phyloP scores from a whole-genome alignment of 1,140 invertebrate genomes.

The Pseudomyrmex pallidus region DNA sequence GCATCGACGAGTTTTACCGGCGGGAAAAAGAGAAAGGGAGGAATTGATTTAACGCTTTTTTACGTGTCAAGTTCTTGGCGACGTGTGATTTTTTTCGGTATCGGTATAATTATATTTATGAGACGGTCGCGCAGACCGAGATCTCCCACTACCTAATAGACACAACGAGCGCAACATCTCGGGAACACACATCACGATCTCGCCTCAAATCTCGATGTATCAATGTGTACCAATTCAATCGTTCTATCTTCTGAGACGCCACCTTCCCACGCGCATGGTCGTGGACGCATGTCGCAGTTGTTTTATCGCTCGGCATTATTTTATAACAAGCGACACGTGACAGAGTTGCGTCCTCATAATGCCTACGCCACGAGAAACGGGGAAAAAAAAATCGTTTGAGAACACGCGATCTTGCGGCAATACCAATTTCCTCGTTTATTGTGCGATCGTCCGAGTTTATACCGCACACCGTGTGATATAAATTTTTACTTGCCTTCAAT shows the following conservation, averaged over 20 bases:
- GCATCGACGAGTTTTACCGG: slow-evolving; percentile 36
- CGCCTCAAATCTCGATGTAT: slow-evolving; percentile 72
- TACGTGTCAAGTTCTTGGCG: slow-evolving; percentile 36
- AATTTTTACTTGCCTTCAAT: too few relatives aligned
- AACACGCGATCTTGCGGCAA: not conserved
- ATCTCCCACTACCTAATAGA: slow-evolving; percentile 68
- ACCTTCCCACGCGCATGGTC: slow-evolving; percentile 70
- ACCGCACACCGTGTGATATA: too few relatives aligned
- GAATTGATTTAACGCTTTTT: slow-evolving; percentile 63
- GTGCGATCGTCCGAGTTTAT: too few relatives aligned
- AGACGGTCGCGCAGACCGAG: slow-evolving; percentile 62
- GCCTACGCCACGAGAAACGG: slow-evolving; percentile 8
- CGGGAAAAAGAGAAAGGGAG: slow-evolving; percentile 32
- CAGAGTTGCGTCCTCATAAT: slow-evolving; percentile 20
- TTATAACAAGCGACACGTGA: slow-evolving; percentile 28
- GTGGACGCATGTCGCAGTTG: slow-evolving; percentile 44
- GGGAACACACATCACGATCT: slow-evolving; percentile 67
- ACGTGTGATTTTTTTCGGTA: slow-evolving; percentile 66
- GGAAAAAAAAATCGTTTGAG: not conserved
- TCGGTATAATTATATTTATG: slow-evolving; percentile 70
- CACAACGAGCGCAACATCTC: slow-evolving; percentile 15
- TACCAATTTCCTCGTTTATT: not conserved
- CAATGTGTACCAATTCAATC: slow-evolving; percentile 71
- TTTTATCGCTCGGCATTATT: slow-evolving; percentile 69
- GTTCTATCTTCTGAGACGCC: slow-evolving; percentile 66